phyloP scores from a whole-genome alignment of 2,113 vertebrate species.

The Steatornis caripensis region DNA sequence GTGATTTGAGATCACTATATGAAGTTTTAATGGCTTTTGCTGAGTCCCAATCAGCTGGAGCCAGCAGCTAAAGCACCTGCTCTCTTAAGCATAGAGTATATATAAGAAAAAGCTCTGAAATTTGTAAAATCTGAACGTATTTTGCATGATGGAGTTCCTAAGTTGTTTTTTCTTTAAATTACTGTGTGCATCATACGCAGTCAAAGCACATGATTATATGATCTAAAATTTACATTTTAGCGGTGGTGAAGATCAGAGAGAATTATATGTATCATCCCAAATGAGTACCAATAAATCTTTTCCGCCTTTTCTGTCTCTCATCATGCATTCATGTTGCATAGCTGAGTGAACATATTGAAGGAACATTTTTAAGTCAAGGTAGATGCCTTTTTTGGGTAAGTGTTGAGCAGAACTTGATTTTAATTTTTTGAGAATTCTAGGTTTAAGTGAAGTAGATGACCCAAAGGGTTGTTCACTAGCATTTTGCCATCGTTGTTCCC shows the following conservation, averaged over 20 bases:
- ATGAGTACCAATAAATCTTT: not conserved
- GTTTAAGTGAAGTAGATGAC: not conserved
- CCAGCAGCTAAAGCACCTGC: not conserved
- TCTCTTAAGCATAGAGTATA: not conserved
- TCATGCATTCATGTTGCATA: not conserved
- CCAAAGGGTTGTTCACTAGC: not conserved
- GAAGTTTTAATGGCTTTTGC: constrained; percentile 11
- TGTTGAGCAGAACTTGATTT: not conserved
- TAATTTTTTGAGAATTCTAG: not conserved
- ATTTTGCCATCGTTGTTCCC: not conserved
- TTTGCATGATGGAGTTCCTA: not conserved
- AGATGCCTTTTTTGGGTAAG: not conserved
- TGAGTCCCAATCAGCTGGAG: not conserved
- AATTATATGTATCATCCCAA: not conserved
- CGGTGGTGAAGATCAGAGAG: constrained; percentile 12
- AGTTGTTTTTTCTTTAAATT: not conserved
- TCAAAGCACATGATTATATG: not conserved
- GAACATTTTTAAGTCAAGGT: not conserved
- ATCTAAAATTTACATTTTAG: not conserved
- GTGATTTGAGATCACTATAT: not conserved
- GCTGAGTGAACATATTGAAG: not conserved
- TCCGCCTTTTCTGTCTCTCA: not conserved
- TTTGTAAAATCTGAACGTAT: not conserved
- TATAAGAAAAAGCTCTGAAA: not conserved
- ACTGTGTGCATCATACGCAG: not conserved